Evolutionary conservation across 2,888 invertebrate species (phyloP), one percentile per base, ranked within the genome.

Genomic region (Lochmaea crataegi): DNA sequence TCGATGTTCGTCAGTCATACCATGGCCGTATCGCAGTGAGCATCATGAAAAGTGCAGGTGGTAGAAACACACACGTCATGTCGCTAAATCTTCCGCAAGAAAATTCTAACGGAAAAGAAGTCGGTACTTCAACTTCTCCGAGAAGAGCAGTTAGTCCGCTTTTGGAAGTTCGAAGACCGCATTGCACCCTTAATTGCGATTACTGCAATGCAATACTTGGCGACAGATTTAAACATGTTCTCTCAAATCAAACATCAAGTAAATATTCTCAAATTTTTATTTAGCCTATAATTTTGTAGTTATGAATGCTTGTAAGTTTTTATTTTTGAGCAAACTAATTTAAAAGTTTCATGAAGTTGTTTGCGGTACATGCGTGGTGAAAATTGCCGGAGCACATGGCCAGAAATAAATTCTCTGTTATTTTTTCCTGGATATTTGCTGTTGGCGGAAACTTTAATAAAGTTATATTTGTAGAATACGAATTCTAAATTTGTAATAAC

Each of bases 171-270:
- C 88, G 92, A 51, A 87, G 92, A 65, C 92, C 92, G 22, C 91
- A 92, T 84, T 93, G 93, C 87, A 93, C 93, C 2, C 89, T 93
- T 68, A 92, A 93, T 81, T 93, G 93, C 82, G 92, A 92, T 83
- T 89, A 91, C 82, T 93, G 93, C 87, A 92, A 76, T 71, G 89
- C 90, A 67, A 89, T 92, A 74, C 88, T 93, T 63, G 92, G 92
- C 84, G 92, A 92, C 80, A 90, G 92, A 82, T 92, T 92, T 86
- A 92, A 90, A 87, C 90, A 77, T 60, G 71, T 77, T 87, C 64
- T 64, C 12, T 42, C 64, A 18, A 70, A 70, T 65, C 86, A 83
- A 84, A 90, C 77, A 67, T 63, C 73, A 75, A 79, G 79, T 79
- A 78, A 78, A 72, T 79, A 77, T 73, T 11, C 26, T 65, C 45